Evolutionary conservation across 1,140 invertebrate genomes (phyloP).

Genomic region (Apis laboriosa): DNA sequence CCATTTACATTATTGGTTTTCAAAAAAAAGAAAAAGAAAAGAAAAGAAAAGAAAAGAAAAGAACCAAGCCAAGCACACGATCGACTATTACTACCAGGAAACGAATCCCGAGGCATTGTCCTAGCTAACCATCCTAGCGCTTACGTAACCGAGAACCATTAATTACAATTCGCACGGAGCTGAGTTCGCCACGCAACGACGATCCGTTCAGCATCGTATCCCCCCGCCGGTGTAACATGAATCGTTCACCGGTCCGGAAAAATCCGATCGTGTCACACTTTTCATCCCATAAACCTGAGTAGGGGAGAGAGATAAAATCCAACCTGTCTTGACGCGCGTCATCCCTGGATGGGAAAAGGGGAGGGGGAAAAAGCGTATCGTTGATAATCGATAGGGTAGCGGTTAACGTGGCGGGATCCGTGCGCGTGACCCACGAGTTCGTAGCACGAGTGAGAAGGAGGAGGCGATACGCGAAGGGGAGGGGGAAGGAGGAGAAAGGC

Average conservation of each 20-base stretch:
- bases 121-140: not conserved
- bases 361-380: not conserved
- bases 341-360: too few species aligned
- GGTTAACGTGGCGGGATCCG: not conserved
- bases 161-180: conserved; percentile 12
- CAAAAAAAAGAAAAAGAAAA: not conserved
- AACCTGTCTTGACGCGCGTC: too few species aligned
- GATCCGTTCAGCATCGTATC: too few species aligned
- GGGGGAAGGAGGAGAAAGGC: not conserved
- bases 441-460: conserved; percentile 30
- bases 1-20: not conserved
- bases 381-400: conserved; percentile 40
- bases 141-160: conserved; percentile 27
- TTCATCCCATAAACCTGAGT: not conserved
- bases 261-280: not conserved
- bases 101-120: conserved; percentile 4
- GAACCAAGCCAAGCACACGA: not conserved
- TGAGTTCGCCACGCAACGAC: not conserved
- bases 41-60: not conserved
- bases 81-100: not conserved
- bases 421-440: conserved; percentile 48
- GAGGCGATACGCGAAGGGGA: not conserved
- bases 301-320: too few species aligned
- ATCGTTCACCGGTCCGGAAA: not conserved
- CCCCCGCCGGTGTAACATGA: not conserved